phyloP scores from a whole-genome alignment of 2,888 invertebrate species.

The Cacoxenus indagator region DNA sequence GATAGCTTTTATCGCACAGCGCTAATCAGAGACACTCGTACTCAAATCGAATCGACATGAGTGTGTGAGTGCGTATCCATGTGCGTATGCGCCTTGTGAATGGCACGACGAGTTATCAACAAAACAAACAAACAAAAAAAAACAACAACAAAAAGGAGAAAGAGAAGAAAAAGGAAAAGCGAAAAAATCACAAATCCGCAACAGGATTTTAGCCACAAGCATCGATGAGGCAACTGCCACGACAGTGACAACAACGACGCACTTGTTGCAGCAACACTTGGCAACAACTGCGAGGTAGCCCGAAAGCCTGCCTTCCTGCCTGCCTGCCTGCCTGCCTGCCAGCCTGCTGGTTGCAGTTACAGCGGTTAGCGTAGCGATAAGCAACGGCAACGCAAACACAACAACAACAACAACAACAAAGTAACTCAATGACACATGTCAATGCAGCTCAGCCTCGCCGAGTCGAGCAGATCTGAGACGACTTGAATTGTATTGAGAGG shows the following conservation, averaged over 20 bases:
- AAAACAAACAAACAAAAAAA: no score
- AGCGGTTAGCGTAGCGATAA: constrained; percentile 52
- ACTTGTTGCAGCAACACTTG: constrained; percentile 30
- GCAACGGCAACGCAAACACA: constrained; percentile 43
- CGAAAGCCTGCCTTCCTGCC: not conserved
- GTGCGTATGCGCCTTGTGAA: not conserved
- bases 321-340: not conserved
- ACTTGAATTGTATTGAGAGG: not conserved
- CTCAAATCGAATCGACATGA: not conserved
- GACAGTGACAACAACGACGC: constrained; percentile 10
- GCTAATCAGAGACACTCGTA: constrained; percentile 33
- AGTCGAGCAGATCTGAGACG: not conserved
- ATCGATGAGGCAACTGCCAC: constrained; percentile 13
- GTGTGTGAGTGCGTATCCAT: not conserved
- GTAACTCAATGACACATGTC: constrained; percentile 54
- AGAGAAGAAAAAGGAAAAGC: no score
- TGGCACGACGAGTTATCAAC: constrained; percentile 28
- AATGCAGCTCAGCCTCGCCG: constrained; percentile 28
- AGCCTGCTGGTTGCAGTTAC: constrained; percentile 30
- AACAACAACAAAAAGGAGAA: no score
- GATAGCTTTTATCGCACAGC: constrained; percentile 53
- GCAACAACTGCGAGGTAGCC: constrained; percentile 7
- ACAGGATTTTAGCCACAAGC: constrained; percentile 10
- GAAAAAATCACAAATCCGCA: not conserved
- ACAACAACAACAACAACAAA: no score